Percentiles rank a stretch among this genome's conserved stretches.
These are phyloP conservation scores for Murina feae DNA, from an alignment of 2,113 vertebrate genomes.

Conservation along the genomic window DNA sequence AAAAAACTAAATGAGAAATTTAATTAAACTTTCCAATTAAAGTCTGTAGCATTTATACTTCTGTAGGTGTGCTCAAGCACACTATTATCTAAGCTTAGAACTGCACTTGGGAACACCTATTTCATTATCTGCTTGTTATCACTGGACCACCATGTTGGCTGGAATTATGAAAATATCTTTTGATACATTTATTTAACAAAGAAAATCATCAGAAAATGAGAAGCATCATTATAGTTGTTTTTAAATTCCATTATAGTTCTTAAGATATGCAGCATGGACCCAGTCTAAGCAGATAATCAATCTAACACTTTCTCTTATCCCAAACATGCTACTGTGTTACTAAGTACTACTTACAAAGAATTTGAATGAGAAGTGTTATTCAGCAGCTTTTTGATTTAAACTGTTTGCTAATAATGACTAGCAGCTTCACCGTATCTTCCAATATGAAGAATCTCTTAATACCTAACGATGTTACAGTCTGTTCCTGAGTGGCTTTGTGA, in stretches of 20 bases:
- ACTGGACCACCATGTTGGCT: conserved; percentile 69
- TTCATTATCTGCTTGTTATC: conserved; percentile 58
- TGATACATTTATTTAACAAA: conserved; percentile 71
- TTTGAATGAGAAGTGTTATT: conserved; percentile 57
- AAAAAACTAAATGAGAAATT: neutral
- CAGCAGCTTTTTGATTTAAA: conserved; percentile 53
- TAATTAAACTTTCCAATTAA: neutral
- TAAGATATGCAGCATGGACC: conserved; percentile 78
- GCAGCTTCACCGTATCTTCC: conserved; percentile 76
- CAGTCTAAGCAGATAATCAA: conserved; percentile 54
- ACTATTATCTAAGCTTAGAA: neutral
- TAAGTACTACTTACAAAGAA: conserved; percentile 56
- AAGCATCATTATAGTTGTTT: conserved; percentile 79
- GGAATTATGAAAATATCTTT: conserved; percentile 71
- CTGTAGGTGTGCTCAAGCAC: neutral
- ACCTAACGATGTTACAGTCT: conserved; percentile 63
- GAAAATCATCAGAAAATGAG: conserved; percentile 74
- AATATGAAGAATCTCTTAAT: conserved; percentile 65
- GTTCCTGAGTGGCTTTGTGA: conserved; percentile 75
- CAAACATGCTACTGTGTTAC: conserved; percentile 66
- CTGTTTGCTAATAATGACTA: conserved; percentile 71
- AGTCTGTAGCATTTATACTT: neutral
- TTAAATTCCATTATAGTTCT: conserved; percentile 68
- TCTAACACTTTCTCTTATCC: conserved; percentile 49
- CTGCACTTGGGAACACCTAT: conserved; percentile 23